Base-by-base conservation (phyloP, 2,113 vertebrate species). In the Callorhinus ursinus region DNA sequence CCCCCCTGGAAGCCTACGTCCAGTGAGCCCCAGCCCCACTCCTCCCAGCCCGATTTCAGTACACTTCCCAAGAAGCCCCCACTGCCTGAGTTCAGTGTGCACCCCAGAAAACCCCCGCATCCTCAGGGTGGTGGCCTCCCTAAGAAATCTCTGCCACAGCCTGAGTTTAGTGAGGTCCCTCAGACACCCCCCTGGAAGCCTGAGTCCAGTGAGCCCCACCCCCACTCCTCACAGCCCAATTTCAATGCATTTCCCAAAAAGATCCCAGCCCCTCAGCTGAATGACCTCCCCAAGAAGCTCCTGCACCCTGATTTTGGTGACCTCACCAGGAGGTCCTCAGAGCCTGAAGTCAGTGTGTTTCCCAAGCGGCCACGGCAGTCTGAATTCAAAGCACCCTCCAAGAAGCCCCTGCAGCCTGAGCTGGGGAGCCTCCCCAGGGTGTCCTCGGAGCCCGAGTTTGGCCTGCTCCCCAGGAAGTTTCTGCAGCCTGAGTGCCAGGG, bases 361-460 rank as follows among this genome's bases (percentile, higher is more conserved):
- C 86, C 93, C 67, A 95, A 83, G 79, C 74, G 46, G 86, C 39
- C 55, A 10, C 12, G 16, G 79, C 57, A 74, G 57, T 63, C 86
- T 7, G 91, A 93, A 49, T 71, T 61, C 71, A 71, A 76, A 76
- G 71, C 4, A 1, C 33, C 33, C 55, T n/a, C 93, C 1, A 87
- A 36, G 80, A 93, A 94, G 80, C 39, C 18, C 53, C 55, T 5
- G 0, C 69, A 96, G 74, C 91, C 88, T 0, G 36, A 91, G 42
- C n/a, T 31, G 49, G 76, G 49, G 42, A 26, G 1, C 42, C 74
- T 77, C 42, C 26, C 74, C 74, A 77, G 74, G 42, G 74, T 77
- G 0, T 77, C 93, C 95, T 98, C 97, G 0, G 96, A 97, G 77
- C 97, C 98, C 0, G 74, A 98, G n/a, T 82, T 98, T 51, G 5